Evolutionary conservation across 2,113 vertebrate species (phyloP).

Genomic region (Ceyx cyanopectus): DNA sequence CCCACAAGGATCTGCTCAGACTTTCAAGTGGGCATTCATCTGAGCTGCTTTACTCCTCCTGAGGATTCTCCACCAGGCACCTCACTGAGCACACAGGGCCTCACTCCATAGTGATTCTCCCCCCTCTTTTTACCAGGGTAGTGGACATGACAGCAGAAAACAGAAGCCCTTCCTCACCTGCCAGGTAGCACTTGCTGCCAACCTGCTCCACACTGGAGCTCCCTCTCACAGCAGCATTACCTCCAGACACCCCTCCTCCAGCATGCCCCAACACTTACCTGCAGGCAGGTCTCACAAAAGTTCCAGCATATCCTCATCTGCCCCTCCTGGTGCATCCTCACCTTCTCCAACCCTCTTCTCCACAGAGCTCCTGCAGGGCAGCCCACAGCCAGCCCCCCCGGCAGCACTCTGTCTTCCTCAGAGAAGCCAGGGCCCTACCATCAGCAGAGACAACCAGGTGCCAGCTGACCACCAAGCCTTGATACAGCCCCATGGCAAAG

Average conservation of each 20-base stretch:
- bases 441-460: not conserved
- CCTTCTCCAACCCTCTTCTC: not conserved
- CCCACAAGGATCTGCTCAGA: not conserved
- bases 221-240: not conserved
- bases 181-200: not conserved
- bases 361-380: not conserved
- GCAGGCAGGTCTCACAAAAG: no score
- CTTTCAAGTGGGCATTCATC: accelerated
- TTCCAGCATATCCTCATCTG: no score
- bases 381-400: accelerated
- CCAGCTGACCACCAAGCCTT: not conserved
- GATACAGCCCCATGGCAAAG: accelerated
- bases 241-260: not conserved
- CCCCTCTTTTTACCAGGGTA: not conserved
- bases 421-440: no score
- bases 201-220: accelerated
- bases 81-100: not conserved
- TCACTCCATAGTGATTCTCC: not conserved
- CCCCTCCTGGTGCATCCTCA: not conserved
- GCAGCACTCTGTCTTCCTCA: accelerated
- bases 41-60: not conserved
- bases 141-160: not conserved
- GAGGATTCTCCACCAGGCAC: accelerated
- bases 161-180: not conserved
- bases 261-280: accelerated